These are phyloP conservation scores for Gallinago nigripennis DNA, from an alignment of 2,797 vertebrate genomes.

Conservation along the genomic window DNA sequence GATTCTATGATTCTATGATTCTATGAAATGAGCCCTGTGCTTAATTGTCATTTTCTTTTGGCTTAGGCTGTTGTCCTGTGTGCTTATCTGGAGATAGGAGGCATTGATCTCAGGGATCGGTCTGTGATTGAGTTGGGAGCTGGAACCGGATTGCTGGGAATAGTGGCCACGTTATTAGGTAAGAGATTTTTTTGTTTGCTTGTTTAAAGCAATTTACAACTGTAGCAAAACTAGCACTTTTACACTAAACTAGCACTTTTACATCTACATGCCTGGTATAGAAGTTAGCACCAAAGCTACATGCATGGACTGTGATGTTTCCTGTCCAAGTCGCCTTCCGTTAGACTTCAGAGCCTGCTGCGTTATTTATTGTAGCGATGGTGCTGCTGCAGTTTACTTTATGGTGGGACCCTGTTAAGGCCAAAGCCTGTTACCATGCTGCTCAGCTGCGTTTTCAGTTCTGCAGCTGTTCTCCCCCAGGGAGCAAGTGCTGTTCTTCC, in stretches of 20 bases:
- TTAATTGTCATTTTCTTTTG: conserved; percentile 17
- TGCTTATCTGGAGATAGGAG: conserved; percentile 89
- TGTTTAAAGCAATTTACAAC: neutral
- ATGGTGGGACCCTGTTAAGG: neutral
- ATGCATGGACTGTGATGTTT: neutral
- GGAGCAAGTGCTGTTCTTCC: neutral
- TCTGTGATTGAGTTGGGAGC: conserved; percentile 90
- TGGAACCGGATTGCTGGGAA: conserved; percentile 94
- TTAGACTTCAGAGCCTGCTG: neutral
- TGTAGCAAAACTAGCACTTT: neutral
- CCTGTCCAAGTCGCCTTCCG: neutral
- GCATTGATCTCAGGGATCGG: conserved; percentile 81
- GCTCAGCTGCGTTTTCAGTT: neutral
- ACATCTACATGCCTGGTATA: neutral
- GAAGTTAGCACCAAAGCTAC: neutral
- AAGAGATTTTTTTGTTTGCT: conserved; percentile 45
- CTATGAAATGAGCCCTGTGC: neutral
- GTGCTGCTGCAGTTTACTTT: neutral
- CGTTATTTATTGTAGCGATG: neutral
- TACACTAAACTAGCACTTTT: neutral
- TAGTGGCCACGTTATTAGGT: conserved; percentile 92
- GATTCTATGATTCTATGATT: no score
- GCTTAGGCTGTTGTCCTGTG: conserved; percentile 90
- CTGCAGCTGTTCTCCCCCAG: neutral
- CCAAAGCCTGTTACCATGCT: neutral